A percentile compares a stretch with the other conserved stretches of the same genome.
These are phyloP conservation scores for Drosophila biarmipes DNA, from an alignment of 1,140 invertebrate species.

Conservation along the genomic window DNA sequence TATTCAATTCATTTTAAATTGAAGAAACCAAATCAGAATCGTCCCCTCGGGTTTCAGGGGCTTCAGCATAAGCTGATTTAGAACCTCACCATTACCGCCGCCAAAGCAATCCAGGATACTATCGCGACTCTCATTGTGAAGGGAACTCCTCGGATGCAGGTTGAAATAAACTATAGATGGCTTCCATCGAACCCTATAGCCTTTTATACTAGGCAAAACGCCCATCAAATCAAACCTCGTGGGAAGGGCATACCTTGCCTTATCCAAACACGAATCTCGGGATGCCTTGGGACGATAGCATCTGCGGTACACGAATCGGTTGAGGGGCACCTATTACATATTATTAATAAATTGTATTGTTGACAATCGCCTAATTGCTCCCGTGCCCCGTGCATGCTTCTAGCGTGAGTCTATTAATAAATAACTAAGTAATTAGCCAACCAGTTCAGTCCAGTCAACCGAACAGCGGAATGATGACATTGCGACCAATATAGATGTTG, in stretches of 20 bases:
- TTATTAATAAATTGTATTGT: slow-evolving; percentile 66
- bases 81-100: slow-evolving; percentile 42
- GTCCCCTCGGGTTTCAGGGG: no score
- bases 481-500: slow-evolving; percentile 4
- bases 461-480: slow-evolving; percentile 25
- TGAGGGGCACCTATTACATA: slow-evolving; percentile 18
- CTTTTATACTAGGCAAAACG: slow-evolving; percentile 22
- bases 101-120: slow-evolving; percentile 17
- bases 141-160: not conserved
- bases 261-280: slow-evolving; percentile 33
- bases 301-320: slow-evolving; percentile 8
- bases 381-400: slow-evolving; percentile 59
- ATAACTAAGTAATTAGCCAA: slow-evolving; percentile 43
- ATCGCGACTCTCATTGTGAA: slow-evolving; percentile 38
- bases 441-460: slow-evolving; percentile 27
- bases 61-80: not conserved
- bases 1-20: no score
- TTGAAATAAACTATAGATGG: slow-evolving; percentile 7
- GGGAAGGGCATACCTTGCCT: slow-evolving; percentile 3
- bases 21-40: no score
- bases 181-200: not conserved
- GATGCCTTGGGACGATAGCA: slow-evolving; percentile 15
- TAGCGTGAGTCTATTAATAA: slow-evolving; percentile 63
- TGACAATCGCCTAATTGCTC: slow-evolving; percentile 73
- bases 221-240: not conserved